phyloP scores from a whole-genome alignment of 2,888 invertebrate genomes.

The Luffia ferchaultella region DNA sequence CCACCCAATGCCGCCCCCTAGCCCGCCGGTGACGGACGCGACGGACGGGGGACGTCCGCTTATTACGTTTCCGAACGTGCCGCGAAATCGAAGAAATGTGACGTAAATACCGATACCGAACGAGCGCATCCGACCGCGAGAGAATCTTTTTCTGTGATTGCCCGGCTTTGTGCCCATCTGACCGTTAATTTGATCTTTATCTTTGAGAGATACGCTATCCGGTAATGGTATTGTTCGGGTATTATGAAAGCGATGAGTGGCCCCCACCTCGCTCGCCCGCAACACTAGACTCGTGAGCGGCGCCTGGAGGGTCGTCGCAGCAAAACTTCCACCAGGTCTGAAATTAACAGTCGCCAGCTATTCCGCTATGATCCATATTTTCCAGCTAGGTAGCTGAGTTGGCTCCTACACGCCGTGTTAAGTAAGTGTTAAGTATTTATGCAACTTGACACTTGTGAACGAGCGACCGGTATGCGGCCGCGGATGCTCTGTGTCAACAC shows the following conservation, averaged over 20 bases:
- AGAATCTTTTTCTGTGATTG: slow-evolving; percentile 57
- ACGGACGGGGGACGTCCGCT: slow-evolving; percentile 54
- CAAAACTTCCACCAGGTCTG: not conserved
- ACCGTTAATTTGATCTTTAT: slow-evolving; percentile 61
- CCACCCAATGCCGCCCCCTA: slow-evolving; percentile 18
- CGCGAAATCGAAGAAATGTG: slow-evolving; percentile 65
- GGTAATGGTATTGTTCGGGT: slow-evolving; percentile 33
- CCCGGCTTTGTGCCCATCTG: slow-evolving; percentile 51
- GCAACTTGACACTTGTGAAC: not conserved
- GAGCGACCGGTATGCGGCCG: not conserved
- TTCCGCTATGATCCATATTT: not conserved
- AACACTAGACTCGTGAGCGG: too few species aligned
- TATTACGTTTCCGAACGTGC: slow-evolving; percentile 62
- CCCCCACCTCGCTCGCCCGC: not conserved
- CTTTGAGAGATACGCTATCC: slow-evolving; percentile 15
- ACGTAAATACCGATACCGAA: slow-evolving; percentile 31
- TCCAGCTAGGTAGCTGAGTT: not conserved
- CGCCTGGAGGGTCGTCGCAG: too few species aligned
- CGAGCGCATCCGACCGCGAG: slow-evolving; percentile 22
- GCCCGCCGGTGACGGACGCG: slow-evolving; percentile 24
- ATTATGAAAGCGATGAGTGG: slow-evolving; percentile 46
- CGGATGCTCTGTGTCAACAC: not conserved
- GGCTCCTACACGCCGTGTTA: not conserved
- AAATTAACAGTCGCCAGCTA: not conserved
- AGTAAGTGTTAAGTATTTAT: not conserved